Conservation (phyloP, 1,140 invertebrate genomes). For the Megalonaias nervosa region DNA sequence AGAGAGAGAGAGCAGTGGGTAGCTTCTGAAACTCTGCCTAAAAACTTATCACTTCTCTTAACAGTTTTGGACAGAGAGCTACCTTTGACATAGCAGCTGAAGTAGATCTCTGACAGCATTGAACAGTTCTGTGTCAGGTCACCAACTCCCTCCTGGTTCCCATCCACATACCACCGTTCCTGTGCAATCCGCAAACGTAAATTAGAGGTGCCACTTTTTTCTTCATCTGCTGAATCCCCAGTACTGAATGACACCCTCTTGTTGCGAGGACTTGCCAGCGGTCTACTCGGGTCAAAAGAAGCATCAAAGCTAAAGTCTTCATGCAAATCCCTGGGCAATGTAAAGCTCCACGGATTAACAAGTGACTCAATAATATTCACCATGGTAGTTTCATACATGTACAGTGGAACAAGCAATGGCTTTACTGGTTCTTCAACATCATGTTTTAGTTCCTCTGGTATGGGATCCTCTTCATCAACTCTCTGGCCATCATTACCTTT, state of each 20-base stretch:
- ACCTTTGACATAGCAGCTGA: conserved; percentile 80
- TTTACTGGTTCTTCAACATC: background rate
- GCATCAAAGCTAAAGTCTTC: conserved; percentile 69
- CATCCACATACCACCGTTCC: conserved; percentile 58
- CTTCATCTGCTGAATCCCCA: conserved; percentile 19
- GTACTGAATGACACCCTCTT: conserved; percentile 34
- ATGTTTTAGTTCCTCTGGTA: conserved; percentile 3
- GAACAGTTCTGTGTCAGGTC: conserved; percentile 77
- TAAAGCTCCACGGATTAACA: conserved; percentile 71
- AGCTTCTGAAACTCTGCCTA: too few species aligned
- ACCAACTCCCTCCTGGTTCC: conserved; percentile 39
- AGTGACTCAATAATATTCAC: conserved; percentile 76
- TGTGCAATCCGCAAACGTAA: conserved; percentile 39
- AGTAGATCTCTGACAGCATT: conserved; percentile 77
- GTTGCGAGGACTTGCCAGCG: conserved; percentile 12
- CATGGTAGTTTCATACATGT: conserved; percentile 81
- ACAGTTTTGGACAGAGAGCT: conserved; percentile 9
- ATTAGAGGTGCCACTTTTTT: conserved; percentile 1
- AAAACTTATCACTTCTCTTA: background rate
- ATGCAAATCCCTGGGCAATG: conserved; percentile 63
- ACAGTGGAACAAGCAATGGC: conserved; percentile 75
- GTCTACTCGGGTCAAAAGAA: conserved; percentile 10
- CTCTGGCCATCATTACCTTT: background rate
- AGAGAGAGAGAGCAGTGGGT: too few species aligned
- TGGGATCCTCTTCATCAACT: background rate